Evolutionary conservation across 2,797 vertebrate species (phyloP).

Genomic region (Karalla daura): DNA sequence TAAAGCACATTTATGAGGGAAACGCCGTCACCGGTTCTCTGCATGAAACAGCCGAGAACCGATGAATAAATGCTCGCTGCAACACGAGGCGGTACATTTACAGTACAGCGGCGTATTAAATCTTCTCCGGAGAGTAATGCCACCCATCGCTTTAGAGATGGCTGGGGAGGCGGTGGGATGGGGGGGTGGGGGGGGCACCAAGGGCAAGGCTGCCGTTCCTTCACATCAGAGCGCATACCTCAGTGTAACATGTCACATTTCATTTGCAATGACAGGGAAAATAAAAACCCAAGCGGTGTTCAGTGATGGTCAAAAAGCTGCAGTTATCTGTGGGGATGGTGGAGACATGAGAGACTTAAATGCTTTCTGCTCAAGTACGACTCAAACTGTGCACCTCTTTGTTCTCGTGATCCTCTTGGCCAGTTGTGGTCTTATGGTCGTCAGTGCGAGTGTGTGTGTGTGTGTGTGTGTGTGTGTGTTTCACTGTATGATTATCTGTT

Average conservation of each 20-base stretch:
- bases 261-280: conserved; percentile 76
- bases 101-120: conserved; percentile 18
- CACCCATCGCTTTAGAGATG: conserved; percentile 30
- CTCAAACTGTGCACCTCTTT: conserved; percentile 67
- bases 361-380: conserved; percentile 58
- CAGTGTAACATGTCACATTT: conserved; percentile 84
- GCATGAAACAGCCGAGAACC: conserved; percentile 17
- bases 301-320: conserved; percentile 57
- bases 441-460: conserved; percentile 88
- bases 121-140: conserved; percentile 26
- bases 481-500: conserved; percentile 95
- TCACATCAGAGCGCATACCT: conserved; percentile 74
- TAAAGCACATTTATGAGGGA: conserved; percentile 4
- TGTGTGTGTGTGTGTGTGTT: conserved; percentile 89
- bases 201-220: conserved; percentile 76
- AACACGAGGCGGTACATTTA: conserved; percentile 24
- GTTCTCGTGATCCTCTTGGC: conserved; percentile 84
- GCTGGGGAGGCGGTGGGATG: too few relatives aligned
- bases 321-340: conserved; percentile 39
- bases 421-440: conserved; percentile 90
- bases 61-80: conserved; percentile 26
- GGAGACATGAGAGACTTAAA: conserved; percentile 70
- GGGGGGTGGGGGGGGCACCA: too few relatives aligned
- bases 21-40: conserved; percentile 5
- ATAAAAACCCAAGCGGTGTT: conserved; percentile 44